A percentile compares a stretch with the other conserved stretches of the same genome.
These are phyloP conservation scores for Eristalis tenax DNA, from an alignment of 2,888 invertebrate genomes.

Conservation along the genomic window DNA sequence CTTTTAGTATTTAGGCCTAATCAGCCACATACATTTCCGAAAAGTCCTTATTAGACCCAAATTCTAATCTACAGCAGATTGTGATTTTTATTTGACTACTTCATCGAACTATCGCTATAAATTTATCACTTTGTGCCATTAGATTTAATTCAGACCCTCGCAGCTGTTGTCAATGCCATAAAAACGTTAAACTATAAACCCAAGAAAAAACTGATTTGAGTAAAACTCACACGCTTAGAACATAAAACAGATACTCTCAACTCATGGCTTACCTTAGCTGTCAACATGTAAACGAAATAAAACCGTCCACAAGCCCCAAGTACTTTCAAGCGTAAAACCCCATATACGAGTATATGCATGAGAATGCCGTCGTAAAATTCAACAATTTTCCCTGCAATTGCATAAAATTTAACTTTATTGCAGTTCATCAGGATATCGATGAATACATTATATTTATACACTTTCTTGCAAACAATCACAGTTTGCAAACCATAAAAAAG, in stretches of 20 bases:
- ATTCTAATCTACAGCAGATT: background rate
- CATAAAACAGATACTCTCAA: background rate
- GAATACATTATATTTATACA: slow-evolving; percentile 6
- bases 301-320: background rate
- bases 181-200: background rate
- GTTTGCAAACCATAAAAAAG: too few relatives aligned
- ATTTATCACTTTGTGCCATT: too few relatives aligned
- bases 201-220: background rate
- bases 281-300: background rate
- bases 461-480: background rate
- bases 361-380: background rate
- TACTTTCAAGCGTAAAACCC: background rate
- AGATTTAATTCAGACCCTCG: background rate
- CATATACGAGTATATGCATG: background rate
- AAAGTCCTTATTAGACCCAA: background rate
- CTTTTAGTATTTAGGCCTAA: background rate
- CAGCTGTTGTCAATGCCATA: background rate
- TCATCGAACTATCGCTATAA: background rate
- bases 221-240: background rate
- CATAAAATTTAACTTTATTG: slow-evolving; percentile 11
- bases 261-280: background rate
- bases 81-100: background rate
- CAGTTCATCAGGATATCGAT: background rate
- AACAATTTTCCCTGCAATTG: background rate
- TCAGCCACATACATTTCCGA: background rate